Conservation (phyloP, 2,113 vertebrate species). For the Otocyon megalotis region DNA sequence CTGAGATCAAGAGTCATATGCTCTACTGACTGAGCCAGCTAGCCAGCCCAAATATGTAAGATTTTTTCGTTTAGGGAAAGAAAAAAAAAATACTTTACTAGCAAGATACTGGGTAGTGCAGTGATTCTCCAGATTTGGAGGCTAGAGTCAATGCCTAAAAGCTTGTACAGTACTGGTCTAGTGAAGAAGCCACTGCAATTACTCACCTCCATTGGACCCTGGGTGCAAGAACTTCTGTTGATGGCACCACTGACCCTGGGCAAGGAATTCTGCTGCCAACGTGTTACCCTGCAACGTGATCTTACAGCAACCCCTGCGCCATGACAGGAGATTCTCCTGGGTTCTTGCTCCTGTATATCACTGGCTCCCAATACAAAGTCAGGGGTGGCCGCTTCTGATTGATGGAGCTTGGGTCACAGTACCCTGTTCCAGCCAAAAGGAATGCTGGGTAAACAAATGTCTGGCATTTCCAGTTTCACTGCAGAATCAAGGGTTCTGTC, state of each 20-base stretch:
- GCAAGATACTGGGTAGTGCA: background rate
- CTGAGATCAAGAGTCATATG: background rate
- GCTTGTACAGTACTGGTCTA: background rate
- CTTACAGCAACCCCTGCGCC: background rate
- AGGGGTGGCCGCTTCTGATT: background rate
- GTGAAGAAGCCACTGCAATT: background rate
- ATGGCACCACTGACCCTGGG: background rate
- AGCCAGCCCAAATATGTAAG: background rate
- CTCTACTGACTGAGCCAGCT: background rate
- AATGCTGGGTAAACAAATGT: conserved; percentile 26
- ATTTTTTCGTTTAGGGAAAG: background rate
- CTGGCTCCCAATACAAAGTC: background rate
- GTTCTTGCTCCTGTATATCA: background rate
- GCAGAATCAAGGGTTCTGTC: background rate
- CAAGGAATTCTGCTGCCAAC: background rate
- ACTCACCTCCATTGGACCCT: background rate
- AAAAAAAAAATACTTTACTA: background rate
- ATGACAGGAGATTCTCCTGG: background rate
- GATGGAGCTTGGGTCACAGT: background rate
- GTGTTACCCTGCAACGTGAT: background rate
- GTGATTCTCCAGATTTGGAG: background rate
- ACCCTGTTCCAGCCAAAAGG: background rate
- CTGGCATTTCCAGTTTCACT: background rate
- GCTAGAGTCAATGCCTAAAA: background rate
- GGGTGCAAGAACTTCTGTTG: background rate